Conservation (phyloP, 92 coral and sea anemone species). For the Palythoa caribaeorum region DNA sequence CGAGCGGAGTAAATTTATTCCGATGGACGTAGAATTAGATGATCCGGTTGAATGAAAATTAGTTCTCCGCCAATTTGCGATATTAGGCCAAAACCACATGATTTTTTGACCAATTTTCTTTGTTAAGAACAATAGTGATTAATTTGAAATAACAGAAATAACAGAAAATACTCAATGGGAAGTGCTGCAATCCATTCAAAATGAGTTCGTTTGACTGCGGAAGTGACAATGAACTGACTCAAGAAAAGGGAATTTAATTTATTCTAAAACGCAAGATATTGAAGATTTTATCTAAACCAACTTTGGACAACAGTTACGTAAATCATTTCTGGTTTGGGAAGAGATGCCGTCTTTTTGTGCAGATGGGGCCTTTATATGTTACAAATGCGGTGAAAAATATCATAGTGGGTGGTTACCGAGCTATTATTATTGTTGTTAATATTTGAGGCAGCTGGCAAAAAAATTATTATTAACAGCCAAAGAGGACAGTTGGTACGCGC, state of each 20-base stretch:
- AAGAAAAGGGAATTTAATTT: slow-evolving; percentile 2
- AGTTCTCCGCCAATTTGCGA: background rate
- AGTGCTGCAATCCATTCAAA: background rate
- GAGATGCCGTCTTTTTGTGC: background rate
- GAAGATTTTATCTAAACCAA: no score
- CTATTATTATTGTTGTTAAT: slow-evolving; percentile 22
- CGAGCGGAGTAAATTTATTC: slow-evolving; percentile 10
- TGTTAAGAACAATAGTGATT: background rate
- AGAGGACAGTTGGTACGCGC: slow-evolving; percentile 21
- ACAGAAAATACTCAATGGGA: background rate
- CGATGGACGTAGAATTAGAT: background rate
- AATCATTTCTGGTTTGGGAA: background rate
- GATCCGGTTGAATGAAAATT: background rate
- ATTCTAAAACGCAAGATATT: background rate
- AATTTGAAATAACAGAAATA: background rate
- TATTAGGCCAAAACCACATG: background rate
- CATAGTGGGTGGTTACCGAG: slow-evolving; percentile 24
- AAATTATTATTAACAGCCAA: background rate
- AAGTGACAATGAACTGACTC: background rate
- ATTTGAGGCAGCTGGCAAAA: slow-evolving; percentile 31
- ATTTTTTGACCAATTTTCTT: background rate
- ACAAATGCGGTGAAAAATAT: slow-evolving; percentile 5
- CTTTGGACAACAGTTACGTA: background rate
- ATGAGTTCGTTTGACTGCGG: background rate
- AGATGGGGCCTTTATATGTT: background rate